phyloP scores from a whole-genome alignment of 2,113 vertebrate genomes.

The Mohoua ochrocephala region DNA sequence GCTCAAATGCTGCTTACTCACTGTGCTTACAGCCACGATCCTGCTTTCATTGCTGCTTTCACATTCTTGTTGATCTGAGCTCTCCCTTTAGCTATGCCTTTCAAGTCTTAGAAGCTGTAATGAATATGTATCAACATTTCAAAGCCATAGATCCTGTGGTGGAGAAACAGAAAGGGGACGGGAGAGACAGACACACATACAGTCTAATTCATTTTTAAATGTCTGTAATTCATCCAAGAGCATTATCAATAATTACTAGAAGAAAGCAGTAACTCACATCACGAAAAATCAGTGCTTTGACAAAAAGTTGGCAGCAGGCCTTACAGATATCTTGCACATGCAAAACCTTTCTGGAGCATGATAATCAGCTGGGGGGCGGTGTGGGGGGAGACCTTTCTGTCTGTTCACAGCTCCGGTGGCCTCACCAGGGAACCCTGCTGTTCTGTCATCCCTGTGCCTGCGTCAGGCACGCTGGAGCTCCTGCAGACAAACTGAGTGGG shows the following conservation, averaged over 20 bases:
- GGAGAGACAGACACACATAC: slow-evolving; percentile 30
- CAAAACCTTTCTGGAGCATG: slow-evolving; percentile 18
- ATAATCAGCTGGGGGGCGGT: background rate
- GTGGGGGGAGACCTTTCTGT: background rate
- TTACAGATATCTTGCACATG: slow-evolving; percentile 15
- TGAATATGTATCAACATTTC: slow-evolving; percentile 65
- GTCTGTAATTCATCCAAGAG: slow-evolving; percentile 62
- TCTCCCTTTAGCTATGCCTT: slow-evolving; percentile 50
- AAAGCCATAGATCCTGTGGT: slow-evolving; percentile 39
- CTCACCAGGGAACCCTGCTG: background rate
- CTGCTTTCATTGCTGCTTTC: background rate
- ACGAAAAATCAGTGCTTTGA: background rate
- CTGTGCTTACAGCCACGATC: background rate
- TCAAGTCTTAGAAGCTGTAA: slow-evolving; percentile 38
- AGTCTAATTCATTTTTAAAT: slow-evolving; percentile 55
- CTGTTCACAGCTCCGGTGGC: background rate
- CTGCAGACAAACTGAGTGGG: background rate
- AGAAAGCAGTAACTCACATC: slow-evolving; percentile 27
- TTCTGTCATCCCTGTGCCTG: background rate
- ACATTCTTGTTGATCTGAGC: slow-evolving; percentile 36
- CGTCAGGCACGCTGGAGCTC: background rate
- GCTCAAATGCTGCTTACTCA: background rate
- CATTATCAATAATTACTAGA: slow-evolving; percentile 62
- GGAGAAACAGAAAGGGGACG: background rate
- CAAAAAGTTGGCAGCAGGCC: slow-evolving; percentile 30